Base-by-base conservation (phyloP, 2,888 invertebrate species). In the Brachycybe producta region DNA sequence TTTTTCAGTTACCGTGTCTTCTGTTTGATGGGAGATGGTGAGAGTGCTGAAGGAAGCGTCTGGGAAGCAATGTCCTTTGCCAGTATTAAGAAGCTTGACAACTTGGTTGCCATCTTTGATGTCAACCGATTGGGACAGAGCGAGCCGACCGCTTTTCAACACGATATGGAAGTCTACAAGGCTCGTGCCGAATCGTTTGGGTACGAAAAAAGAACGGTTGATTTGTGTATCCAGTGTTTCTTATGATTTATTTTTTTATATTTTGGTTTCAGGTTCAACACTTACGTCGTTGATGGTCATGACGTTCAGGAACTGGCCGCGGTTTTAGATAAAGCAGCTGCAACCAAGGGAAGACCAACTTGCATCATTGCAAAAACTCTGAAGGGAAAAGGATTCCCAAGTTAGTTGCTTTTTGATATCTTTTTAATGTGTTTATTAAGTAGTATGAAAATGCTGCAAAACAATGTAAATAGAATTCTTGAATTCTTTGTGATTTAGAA, bases 41-140 rank as follows among this genome's bases (percentile, higher is more conserved):
- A 98, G 72, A 84, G 90, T 49, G 94, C 97, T 0, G 98, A 98
- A 73, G 98, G 98, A 52, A 92, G 92, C 41, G 77, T 97, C 57
- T 97, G 95, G 95, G 95, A 97, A 72, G 91, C 94, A 0, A 73
- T 95, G 54, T 82, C 91, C 62, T 99, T 99, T 71, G 87, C 92
- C 42, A 83, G 87, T 54, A 78, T 85, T 68, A 95, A 98, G 73
- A 84, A 90, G 57, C 75, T 98, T 46, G 94, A 97, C 71, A 99
- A 98, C 72, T 73, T 98, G 32, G 91, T 92, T 52, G 90, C 91
- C 23, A 85, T 99, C 64, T 86, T 99, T 64, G 98, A 98, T 67
- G 79, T 98, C 36, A 98, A 98, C 71, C 79, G 98, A 40, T 75
- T 99, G 39, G 98, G 98, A 3, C 98, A 98, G 71, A 95, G 94